Conservation (phyloP, 1,140 invertebrate genomes). For the Neotoxoptera formosana region DNA sequence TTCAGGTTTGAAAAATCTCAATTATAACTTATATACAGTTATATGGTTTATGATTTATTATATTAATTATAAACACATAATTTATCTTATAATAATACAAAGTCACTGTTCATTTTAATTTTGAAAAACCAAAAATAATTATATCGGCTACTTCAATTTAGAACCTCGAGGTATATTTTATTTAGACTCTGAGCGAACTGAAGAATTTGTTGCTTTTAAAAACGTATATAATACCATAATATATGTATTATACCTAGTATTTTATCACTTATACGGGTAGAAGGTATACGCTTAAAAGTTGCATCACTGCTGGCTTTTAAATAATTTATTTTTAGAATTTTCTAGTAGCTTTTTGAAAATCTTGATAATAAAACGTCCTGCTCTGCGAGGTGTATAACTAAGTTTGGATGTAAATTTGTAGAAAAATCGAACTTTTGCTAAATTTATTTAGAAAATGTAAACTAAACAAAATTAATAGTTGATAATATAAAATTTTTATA, state of each 20-base stretch:
- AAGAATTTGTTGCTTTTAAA: not conserved
- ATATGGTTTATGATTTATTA: not conserved
- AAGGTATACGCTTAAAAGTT: not conserved
- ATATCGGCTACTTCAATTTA: not conserved
- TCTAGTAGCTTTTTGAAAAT: not conserved
- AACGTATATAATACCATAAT: too few relatives aligned
- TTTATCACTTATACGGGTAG: not conserved
- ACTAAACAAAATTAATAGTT: too few relatives aligned
- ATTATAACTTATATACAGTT: too few relatives aligned
- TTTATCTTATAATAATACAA: too few relatives aligned
- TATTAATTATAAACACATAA: not conserved
- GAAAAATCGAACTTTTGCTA: too few relatives aligned
- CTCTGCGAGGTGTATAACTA: not conserved
- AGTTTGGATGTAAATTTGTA: too few relatives aligned
- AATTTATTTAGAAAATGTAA: too few relatives aligned
- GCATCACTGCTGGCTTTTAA: not conserved
- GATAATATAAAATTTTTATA: too few relatives aligned
- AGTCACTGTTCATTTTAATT: too few relatives aligned
- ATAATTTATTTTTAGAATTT: not conserved
- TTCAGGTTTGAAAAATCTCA: not conserved
- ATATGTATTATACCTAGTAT: not conserved
- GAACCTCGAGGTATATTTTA: not conserved
- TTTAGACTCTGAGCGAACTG: not conserved
- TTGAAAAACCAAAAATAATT: not conserved
- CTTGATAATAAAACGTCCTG: not conserved